phyloP scores from a whole-genome alignment of 2,797 vertebrate species.

The Margarornis squamiger region DNA sequence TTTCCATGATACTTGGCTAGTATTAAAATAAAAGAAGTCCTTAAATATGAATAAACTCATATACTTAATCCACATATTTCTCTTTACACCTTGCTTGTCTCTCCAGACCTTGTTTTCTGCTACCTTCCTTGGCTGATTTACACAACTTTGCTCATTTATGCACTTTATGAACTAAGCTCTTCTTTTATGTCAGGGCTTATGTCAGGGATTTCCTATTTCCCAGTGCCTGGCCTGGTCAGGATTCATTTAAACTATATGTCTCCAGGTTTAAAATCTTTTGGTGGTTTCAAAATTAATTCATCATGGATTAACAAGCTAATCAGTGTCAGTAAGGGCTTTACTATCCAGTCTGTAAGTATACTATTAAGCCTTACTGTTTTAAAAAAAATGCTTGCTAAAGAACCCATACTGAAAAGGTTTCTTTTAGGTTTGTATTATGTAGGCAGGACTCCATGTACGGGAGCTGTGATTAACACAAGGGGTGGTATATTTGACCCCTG shows the following conservation, averaged over 20 bases:
- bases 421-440: neutral
- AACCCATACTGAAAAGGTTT: neutral
- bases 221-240: neutral
- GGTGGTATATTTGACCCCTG: neutral
- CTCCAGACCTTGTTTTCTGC: neutral
- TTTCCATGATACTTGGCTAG: neutral
- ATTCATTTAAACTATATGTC: slow-evolving; percentile 45
- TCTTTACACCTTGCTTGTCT: neutral
- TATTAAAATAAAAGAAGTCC: neutral
- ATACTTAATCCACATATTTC: neutral
- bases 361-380: neutral
- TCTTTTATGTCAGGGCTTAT: slow-evolving; percentile 8
- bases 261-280: slow-evolving; percentile 11
- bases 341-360: neutral
- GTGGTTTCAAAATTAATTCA: slow-evolving; percentile 2
- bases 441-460: neutral
- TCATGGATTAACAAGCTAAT: neutral
- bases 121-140: neutral
- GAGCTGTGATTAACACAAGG: neutral
- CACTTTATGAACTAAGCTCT: neutral
- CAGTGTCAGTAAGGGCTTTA: neutral
- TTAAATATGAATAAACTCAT: neutral
- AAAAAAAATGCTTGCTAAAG: neutral
- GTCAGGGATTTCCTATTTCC: slow-evolving; percentile 40
- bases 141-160: neutral